A percentile compares a stretch with the other conserved stretches of the same genome.
Evolutionary conservation across 1,140 invertebrate species (phyloP).

Genomic region (Drosophila busckii): DNA sequence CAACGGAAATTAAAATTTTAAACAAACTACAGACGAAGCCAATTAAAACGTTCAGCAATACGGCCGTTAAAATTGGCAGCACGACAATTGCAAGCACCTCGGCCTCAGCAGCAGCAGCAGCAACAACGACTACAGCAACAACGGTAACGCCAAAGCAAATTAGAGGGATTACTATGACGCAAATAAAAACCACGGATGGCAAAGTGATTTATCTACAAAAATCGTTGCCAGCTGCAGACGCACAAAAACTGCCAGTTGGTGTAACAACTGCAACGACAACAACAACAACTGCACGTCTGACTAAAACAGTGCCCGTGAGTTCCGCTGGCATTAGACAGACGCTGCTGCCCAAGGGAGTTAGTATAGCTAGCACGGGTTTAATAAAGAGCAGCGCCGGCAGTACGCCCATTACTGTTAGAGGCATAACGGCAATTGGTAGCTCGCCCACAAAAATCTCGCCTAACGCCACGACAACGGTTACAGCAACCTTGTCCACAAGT

Average conservation of each 20-base stretch:
- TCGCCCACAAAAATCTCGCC: background rate
- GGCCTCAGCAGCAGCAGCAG: slow-evolving; percentile 1
- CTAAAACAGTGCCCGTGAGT: slow-evolving; percentile 16
- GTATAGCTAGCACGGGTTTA: slow-evolving; percentile 26
- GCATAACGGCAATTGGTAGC: slow-evolving; percentile 23
- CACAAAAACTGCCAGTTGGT: slow-evolving; percentile 3
- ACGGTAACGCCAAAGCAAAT: slow-evolving; percentile 7
- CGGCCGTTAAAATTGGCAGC: slow-evolving; percentile 40
- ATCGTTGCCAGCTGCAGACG: slow-evolving; percentile 4
- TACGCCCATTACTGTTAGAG: slow-evolving; percentile 35
- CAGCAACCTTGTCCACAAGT: background rate
- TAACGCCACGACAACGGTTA: background rate
- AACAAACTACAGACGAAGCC: slow-evolving; percentile 44
- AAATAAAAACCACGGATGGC: slow-evolving; percentile 53
- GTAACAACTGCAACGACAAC: slow-evolving; percentile 1
- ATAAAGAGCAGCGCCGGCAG: slow-evolving; percentile 32
- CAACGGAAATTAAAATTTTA: slow-evolving; percentile 46
- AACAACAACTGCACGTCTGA: slow-evolving; percentile 8
- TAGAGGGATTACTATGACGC: slow-evolving; percentile 37
- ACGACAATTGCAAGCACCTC: slow-evolving; percentile 18
- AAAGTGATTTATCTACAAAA: slow-evolving; percentile 51
- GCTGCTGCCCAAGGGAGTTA: slow-evolving; percentile 39
- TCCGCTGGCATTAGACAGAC: slow-evolving; percentile 41
- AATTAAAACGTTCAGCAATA: slow-evolving; percentile 17
- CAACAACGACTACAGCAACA: background rate